These are phyloP conservation scores for Tachysurus vachellii DNA, from an alignment of 2,113 vertebrate genomes.

Conservation along the genomic window DNA sequence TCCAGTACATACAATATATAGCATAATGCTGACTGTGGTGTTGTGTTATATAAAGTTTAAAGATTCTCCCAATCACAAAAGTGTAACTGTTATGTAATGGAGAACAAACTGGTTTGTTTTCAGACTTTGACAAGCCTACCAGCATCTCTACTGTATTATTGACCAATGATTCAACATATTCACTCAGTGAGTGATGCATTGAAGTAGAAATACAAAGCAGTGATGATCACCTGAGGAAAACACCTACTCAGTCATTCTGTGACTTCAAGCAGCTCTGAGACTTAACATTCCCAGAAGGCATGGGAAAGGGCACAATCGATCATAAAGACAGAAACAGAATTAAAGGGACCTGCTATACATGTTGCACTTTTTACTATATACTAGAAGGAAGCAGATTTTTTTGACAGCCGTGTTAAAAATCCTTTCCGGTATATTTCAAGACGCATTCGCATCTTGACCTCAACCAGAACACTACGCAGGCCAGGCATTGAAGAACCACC, in stretches of 20 bases:
- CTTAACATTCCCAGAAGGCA: conserved; percentile 29
- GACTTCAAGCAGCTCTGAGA: not conserved
- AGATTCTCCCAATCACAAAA: not conserved
- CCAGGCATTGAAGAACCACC: not conserved
- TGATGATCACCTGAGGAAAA: conserved; percentile 28
- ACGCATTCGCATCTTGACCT: not conserved
- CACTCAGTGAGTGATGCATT: not conserved
- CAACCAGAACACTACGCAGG: not conserved
- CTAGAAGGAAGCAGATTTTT: not conserved
- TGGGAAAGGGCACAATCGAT: conserved; percentile 18
- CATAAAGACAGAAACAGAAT: conserved; percentile 18
- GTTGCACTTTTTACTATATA: not conserved
- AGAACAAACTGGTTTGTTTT: not conserved
- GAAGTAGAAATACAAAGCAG: conserved; percentile 11
- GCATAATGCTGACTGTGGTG: not conserved
- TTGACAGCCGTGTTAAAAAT: not conserved
- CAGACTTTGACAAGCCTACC: not conserved
- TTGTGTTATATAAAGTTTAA: not conserved
- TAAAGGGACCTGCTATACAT: not conserved
- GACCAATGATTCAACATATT: not conserved
- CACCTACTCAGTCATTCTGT: conserved; percentile 13
- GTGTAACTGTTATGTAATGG: not conserved
- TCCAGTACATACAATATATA: not conserved
- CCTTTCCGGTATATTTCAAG: not conserved
- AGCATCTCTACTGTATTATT: not conserved